Conservation (phyloP, 2,888 invertebrate species). For the Ophonus ardosiacus region DNA sequence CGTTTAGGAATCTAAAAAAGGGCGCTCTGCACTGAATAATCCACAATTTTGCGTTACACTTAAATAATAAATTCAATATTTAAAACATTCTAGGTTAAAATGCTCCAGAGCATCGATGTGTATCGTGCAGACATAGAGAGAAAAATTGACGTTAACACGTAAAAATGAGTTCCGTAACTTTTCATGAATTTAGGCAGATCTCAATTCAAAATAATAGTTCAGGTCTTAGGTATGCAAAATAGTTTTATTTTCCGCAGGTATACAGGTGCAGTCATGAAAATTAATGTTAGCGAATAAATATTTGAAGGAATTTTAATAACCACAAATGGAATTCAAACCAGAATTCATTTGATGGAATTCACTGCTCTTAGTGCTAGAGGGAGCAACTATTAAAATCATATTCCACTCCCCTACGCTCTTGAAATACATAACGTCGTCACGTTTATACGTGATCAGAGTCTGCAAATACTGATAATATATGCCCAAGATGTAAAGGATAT, state of each 20-base stretch:
- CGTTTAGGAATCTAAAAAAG: no score
- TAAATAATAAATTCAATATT: no score
- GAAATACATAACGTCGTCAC: not conserved
- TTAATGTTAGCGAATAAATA: not conserved
- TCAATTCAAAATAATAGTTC: not conserved
- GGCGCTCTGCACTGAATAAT: no score
- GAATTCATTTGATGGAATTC: not conserved
- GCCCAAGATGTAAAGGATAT: not conserved
- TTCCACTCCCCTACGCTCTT: not conserved
- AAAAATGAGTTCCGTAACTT: no score
- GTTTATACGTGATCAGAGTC: not conserved
- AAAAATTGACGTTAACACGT: no score
- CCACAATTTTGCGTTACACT: no score
- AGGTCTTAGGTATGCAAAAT: not conserved
- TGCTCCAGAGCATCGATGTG: no score
- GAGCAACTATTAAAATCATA: constrained; percentile 10
- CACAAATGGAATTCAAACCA: not conserved
- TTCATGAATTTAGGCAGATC: no score
- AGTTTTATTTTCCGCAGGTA: not conserved
- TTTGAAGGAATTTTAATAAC: constrained; percentile 10
- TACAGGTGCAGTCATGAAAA: not conserved
- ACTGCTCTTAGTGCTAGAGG: not conserved
- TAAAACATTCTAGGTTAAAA: no score
- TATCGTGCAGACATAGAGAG: no score
- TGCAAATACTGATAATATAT: not conserved